Conservation (phyloP, 1,140 invertebrate species). For the Aplysia californica region DNA sequence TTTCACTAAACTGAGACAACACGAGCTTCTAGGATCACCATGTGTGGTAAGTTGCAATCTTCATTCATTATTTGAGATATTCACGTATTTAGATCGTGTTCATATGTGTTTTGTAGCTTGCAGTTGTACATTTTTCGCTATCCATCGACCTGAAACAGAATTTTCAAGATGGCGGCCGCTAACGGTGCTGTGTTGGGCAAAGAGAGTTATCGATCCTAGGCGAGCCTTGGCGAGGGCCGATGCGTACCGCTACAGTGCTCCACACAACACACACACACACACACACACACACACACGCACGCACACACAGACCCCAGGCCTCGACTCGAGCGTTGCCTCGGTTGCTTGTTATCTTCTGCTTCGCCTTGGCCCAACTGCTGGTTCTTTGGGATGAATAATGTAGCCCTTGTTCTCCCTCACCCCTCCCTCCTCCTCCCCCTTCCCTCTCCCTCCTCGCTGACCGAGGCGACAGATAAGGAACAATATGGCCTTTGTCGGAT, state of each 20-base stretch:
- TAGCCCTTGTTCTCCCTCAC: too few relatives aligned
- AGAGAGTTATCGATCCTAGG: slow-evolving; percentile 28
- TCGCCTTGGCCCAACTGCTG: too few relatives aligned
- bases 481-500: too few relatives aligned
- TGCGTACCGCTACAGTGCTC: slow-evolving; percentile 13
- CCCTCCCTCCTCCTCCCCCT: too few relatives aligned
- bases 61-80: neutral
- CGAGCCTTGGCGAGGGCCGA: slow-evolving; percentile 11
- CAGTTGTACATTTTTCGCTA: neutral
- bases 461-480: too few relatives aligned
- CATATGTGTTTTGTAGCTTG: neutral
- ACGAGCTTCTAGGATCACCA: neutral
- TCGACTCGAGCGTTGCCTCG: too few relatives aligned
- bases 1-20: slow-evolving; percentile 9
- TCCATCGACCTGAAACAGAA: neutral
- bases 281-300: neutral
- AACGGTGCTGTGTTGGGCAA: slow-evolving; percentile 25
- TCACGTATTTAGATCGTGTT: neutral
- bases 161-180: slow-evolving; percentile 28
- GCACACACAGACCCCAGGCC: neutral
- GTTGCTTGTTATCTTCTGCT: too few relatives aligned
- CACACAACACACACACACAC: neutral
- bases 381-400: too few relatives aligned
- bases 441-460: too few relatives aligned
- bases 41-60: slow-evolving; percentile 20